Percentiles rank a stretch among this genome's conserved stretches.
Conservation (phyloP, 2,113 vertebrate species). For the Tretioscincus oriximinensis region DNA sequence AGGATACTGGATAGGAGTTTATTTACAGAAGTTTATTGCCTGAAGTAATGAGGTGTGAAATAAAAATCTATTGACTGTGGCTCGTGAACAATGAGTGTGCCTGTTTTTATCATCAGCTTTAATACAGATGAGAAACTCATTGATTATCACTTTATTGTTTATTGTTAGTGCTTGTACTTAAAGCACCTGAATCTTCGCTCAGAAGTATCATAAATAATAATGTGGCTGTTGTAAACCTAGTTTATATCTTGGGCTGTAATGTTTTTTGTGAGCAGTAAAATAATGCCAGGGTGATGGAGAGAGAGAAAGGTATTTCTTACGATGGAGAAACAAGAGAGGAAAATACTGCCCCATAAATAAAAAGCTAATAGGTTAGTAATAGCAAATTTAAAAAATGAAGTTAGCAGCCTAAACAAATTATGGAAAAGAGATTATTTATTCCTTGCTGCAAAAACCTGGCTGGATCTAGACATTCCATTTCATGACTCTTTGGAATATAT, state of each 20-base stretch:
- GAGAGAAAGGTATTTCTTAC: background rate
- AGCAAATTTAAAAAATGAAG: background rate
- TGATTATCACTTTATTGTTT: slow-evolving; percentile 66
- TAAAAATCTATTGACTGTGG: slow-evolving; percentile 64
- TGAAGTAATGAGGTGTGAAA: slow-evolving; percentile 63
- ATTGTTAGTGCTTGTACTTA: slow-evolving; percentile 43
- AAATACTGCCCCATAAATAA: background rate
- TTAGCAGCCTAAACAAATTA: background rate
- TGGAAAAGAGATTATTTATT: background rate
- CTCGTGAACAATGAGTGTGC: slow-evolving; percentile 62
- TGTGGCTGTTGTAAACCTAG: slow-evolving; percentile 51
- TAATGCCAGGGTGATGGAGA: slow-evolving; percentile 13
- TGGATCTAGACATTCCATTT: no score
- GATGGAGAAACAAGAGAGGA: background rate
- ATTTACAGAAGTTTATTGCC: slow-evolving; percentile 68
- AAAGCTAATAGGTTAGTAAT: background rate
- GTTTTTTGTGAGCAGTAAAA: slow-evolving; percentile 50
- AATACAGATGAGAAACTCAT: slow-evolving; percentile 63
- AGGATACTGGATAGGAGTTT: slow-evolving; percentile 59
- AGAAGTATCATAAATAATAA: slow-evolving; percentile 65
- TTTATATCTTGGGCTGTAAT: slow-evolving; percentile 59
- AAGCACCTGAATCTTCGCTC: slow-evolving; percentile 41
- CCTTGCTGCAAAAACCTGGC: no score
- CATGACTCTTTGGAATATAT: no score
- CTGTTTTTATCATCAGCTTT: slow-evolving; percentile 60